phyloP scores from a whole-genome alignment of 2,888 invertebrate species.

The Drosophila cracens region DNA sequence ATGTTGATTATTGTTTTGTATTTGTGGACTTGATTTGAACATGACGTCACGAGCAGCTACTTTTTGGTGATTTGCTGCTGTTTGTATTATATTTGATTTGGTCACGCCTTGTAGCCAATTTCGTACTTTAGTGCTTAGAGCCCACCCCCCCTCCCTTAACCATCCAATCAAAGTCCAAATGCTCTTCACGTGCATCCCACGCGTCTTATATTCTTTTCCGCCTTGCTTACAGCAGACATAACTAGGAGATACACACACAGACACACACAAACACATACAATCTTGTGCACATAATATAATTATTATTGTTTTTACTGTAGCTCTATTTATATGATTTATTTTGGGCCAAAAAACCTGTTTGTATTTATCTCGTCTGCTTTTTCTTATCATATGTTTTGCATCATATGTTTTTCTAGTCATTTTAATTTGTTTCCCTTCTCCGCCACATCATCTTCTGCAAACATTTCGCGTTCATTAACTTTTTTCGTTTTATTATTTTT shows the following conservation, averaged over 20 bases:
- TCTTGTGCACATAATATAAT: slow-evolving; percentile 9
- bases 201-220: slow-evolving; percentile 27
- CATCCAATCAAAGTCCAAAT: slow-evolving; percentile 17
- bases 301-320: slow-evolving; percentile 7
- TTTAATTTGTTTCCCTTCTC: slow-evolving; percentile 17
- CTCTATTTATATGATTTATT: slow-evolving; percentile 8
- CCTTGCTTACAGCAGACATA: slow-evolving; percentile 36
- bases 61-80: slow-evolving; percentile 14
- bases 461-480: slow-evolving; percentile 66
- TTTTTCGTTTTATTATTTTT: slow-evolving; percentile 23
- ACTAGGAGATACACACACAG: slow-evolving; percentile 13
- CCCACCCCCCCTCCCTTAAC: background rate
- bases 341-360: slow-evolving; percentile 7
- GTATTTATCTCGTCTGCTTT: slow-evolving; percentile 13
- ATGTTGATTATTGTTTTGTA: slow-evolving; percentile 3
- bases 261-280: slow-evolving; percentile 1
- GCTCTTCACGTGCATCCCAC: slow-evolving; percentile 59
- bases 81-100: slow-evolving; percentile 20
- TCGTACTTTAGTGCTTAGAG: slow-evolving; percentile 59
- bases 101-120: slow-evolving; percentile 48
- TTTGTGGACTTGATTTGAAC: slow-evolving; percentile 1
- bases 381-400: slow-evolving; percentile 62
- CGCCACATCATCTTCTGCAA: slow-evolving; percentile 28
- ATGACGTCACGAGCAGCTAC: slow-evolving; percentile 48
- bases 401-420: slow-evolving; percentile 59